phyloP scores from a whole-genome alignment of 2,888 invertebrate genomes.

The Gasteruption jaculator region DNA sequence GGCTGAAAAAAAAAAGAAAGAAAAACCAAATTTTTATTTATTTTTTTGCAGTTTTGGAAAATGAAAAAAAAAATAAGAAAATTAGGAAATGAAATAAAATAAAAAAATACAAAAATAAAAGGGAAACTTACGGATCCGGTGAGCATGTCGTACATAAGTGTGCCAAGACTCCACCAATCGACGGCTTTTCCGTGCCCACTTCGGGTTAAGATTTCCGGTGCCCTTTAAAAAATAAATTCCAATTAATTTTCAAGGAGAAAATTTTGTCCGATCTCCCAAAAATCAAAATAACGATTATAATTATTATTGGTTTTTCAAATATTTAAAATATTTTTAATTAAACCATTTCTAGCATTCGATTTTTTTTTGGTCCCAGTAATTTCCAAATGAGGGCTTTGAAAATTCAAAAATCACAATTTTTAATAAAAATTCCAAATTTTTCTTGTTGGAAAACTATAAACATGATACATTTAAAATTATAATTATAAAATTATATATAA shows the following conservation, averaged over 20 bases:
- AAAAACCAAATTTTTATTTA: background rate
- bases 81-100: conserved; percentile 1
- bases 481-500: too few relatives aligned
- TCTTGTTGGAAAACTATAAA: too few relatives aligned
- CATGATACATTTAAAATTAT: too few relatives aligned
- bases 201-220: conserved; percentile 95
- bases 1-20: conserved; percentile 61
- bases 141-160: conserved; percentile 98
- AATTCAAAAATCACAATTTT: background rate
- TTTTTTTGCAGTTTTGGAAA: background rate
- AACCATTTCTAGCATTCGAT: too few relatives aligned
- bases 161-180: conserved; percentile 99
- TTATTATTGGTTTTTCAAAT: too few relatives aligned
- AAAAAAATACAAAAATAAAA: conserved; percentile 6
- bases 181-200: conserved; percentile 98
- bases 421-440: too few relatives aligned
- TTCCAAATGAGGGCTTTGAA: too few relatives aligned
- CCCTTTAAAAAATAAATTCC: conserved; percentile 63
- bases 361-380: too few relatives aligned
- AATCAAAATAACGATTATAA: too few relatives aligned
- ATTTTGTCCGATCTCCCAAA: too few relatives aligned
- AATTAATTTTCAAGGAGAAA: too few relatives aligned
- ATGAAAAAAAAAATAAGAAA: conserved; percentile 4
- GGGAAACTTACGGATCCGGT: conserved; percentile 78
- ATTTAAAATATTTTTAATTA: background rate